Percentiles rank a stretch among this genome's conserved stretches.
Conservation (phyloP, 2,797 vertebrate species). For the Cossypha polioptera region DNA sequence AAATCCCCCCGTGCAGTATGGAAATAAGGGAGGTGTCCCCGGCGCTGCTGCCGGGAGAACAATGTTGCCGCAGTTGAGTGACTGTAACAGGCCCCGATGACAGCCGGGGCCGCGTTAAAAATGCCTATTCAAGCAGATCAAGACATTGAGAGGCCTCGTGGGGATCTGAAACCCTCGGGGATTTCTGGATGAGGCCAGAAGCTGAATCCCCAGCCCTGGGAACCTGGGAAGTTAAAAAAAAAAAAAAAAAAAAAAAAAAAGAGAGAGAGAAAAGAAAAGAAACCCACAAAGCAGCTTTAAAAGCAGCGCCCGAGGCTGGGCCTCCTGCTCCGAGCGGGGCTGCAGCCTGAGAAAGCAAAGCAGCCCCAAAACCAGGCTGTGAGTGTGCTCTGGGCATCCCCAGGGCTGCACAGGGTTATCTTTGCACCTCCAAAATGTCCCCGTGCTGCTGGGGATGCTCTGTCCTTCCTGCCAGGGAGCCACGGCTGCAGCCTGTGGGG, state of each 20-base stretch:
- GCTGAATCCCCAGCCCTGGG: constrained; percentile 51
- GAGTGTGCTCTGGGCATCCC: background rate
- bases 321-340: background rate
- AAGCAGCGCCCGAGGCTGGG: background rate
- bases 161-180: constrained; percentile 61
- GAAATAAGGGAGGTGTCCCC: constrained; percentile 49
- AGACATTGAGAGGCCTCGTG: constrained; percentile 63
- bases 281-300: constrained; percentile 44
- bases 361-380: background rate
- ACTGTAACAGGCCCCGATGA: constrained; percentile 54
- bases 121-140: constrained; percentile 62
- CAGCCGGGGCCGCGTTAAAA: constrained; percentile 45
- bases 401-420: background rate
- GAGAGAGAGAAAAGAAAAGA: constrained; percentile 16
- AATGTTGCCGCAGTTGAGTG: constrained; percentile 65
- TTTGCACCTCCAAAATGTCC: background rate
- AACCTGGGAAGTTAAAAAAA: background rate
- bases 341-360: background rate
- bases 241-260: background rate
- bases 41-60: constrained; percentile 28
- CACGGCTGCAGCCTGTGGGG: rapidly evolving
- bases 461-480: background rate
- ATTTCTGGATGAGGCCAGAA: constrained; percentile 58
- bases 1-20: background rate
- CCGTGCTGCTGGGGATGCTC: background rate